Conservation (phyloP, 92 coral and sea anemone genomes). For the Siderastrea siderea region DNA sequence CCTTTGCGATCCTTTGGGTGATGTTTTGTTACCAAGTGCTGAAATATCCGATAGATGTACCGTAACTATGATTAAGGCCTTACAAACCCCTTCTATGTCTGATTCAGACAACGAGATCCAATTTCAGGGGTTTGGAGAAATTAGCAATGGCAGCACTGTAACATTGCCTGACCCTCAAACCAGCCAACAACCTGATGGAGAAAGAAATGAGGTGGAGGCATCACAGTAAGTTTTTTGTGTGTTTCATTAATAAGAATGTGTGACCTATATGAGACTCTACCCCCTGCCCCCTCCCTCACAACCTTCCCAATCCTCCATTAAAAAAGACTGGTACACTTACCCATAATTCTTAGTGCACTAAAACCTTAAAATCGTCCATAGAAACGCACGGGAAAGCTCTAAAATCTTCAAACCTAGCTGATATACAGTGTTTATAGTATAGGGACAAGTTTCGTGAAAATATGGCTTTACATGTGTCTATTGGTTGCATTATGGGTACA, state of each 20-base stretch:
- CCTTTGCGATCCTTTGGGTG: constrained; percentile 65
- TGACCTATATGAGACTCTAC: no score
- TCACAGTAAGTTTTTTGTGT: constrained; percentile 25
- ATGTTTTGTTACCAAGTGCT: constrained; percentile 35
- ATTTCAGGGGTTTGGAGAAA: constrained; percentile 67
- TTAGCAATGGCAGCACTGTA: constrained; percentile 20
- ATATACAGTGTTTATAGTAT: no score
- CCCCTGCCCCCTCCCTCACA: no score
- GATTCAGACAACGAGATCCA: constrained; percentile 61
- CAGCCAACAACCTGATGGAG: not conserved
- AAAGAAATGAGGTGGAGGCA: not conserved
- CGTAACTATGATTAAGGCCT: constrained; percentile 44
- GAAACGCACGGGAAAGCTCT: no score
- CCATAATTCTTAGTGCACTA: no score
- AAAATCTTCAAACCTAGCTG: no score
- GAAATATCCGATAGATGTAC: constrained; percentile 57
- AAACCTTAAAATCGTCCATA: no score
- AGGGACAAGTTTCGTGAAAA: no score
- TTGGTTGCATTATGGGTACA: no score
- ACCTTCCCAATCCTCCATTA: no score
- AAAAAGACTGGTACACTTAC: no score
- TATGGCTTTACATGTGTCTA: no score
- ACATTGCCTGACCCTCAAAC: constrained; percentile 20
- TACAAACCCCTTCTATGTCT: constrained; percentile 61
- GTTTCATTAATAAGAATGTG: not conserved